Percentiles rank a stretch among this genome's conserved stretches.
These are phyloP conservation scores for Mamestra configurata DNA, from an alignment of 1,140 invertebrate genomes.

Conservation along the genomic window DNA sequence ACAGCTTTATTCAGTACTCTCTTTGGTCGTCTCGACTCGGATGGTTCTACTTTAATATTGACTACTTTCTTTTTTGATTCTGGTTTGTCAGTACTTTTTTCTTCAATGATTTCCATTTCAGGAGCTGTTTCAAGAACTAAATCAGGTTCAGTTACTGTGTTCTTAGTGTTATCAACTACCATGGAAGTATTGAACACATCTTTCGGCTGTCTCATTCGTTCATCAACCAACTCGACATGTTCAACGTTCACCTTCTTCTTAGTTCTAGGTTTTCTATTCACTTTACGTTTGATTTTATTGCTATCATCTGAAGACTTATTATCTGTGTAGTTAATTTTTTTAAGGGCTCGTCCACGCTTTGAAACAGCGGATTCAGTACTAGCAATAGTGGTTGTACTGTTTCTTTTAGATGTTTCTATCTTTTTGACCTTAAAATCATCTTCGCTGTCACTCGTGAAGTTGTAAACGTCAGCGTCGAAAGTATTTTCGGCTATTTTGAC, in stretches of 20 bases:
- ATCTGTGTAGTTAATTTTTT: slow-evolving; percentile 57
- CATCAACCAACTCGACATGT: slow-evolving; percentile 64
- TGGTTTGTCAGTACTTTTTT: slow-evolving; percentile 36
- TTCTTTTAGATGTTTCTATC: slow-evolving; percentile 53
- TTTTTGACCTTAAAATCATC: slow-evolving; percentile 71
- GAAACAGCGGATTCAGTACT: slow-evolving; percentile 49
- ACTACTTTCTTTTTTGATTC: slow-evolving; percentile 53
- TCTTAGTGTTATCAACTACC: slow-evolving; percentile 51
- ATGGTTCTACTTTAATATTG: not conserved
- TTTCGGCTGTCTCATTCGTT: slow-evolving; percentile 68
- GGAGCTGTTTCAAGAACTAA: slow-evolving; percentile 55
- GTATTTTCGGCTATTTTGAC: slow-evolving; percentile 63
- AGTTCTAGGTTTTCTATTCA: slow-evolving; percentile 40
- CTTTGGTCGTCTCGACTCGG: slow-evolving; percentile 32
- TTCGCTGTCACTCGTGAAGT: slow-evolving; percentile 76
- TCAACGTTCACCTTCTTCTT: slow-evolving; percentile 24
- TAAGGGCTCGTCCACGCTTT: slow-evolving; percentile 43
- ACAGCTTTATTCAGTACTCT: slow-evolving; percentile 45
- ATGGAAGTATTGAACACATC: slow-evolving; percentile 72
- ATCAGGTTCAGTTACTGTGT: slow-evolving; percentile 49
- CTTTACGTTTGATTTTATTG: slow-evolving; percentile 50
- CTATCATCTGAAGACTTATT: slow-evolving; percentile 49
- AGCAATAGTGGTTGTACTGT: slow-evolving; percentile 54
- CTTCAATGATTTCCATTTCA: slow-evolving; percentile 68
- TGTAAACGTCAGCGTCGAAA: slow-evolving; percentile 64